These are phyloP conservation scores for Corticium candelabrum DNA, from an alignment of 37 sponge, comb jelly and placozoan species.

Conservation along the genomic window DNA sequence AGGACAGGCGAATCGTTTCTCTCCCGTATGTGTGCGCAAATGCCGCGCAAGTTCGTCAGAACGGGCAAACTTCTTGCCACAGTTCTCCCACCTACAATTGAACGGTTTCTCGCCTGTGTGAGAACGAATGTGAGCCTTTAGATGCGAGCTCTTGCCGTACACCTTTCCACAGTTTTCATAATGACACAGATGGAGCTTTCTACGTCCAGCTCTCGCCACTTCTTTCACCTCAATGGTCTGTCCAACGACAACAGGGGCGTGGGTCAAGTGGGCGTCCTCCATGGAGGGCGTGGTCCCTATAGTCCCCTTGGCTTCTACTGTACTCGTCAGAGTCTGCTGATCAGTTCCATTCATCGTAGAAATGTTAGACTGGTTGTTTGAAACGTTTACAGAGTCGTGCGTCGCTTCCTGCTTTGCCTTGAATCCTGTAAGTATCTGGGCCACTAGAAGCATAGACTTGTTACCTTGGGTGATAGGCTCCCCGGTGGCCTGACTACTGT, in stretches of 20 bases:
- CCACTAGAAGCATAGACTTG: too few species aligned
- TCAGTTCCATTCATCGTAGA: not conserved
- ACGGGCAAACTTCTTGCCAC: constrained; percentile 92
- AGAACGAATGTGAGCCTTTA: constrained; percentile 96
- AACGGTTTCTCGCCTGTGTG: constrained; percentile 98
- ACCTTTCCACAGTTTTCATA: constrained; percentile 83
- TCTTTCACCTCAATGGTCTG: not conserved
- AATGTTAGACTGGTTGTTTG: not conserved
- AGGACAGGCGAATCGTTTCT: constrained; percentile 92
- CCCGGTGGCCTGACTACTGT: not conserved
- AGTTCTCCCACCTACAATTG: constrained; percentile 86
- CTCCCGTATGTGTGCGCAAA: constrained; percentile 95
- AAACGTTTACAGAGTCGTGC: not conserved
- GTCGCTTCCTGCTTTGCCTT: not conserved
- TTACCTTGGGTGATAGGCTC: too few species aligned
- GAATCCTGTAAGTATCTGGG: too few species aligned
- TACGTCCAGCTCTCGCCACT: constrained; percentile 1
- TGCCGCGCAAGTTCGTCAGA: constrained; percentile 98
- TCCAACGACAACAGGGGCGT: not conserved
- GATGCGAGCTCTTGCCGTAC: constrained; percentile 95
- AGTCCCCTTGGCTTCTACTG: not conserved
- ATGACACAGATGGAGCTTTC: constrained; percentile 80
- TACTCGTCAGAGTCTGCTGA: not conserved
- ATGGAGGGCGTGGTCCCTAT: not conserved
- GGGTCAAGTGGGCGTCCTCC: constrained; percentile 12